phyloP scores from a whole-genome alignment of 2,113 vertebrate species.

The Amazona vittata region DNA sequence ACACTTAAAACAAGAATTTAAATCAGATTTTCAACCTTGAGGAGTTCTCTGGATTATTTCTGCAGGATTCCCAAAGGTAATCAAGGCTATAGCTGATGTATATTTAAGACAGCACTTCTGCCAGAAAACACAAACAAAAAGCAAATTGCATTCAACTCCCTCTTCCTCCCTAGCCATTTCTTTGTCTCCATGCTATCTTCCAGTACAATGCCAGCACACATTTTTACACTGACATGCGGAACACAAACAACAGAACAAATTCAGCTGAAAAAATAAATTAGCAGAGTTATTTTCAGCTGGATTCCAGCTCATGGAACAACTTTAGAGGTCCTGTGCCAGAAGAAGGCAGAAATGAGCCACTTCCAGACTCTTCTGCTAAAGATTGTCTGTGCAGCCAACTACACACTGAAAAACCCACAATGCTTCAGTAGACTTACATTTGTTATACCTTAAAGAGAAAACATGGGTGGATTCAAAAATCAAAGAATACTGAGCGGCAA shows the following conservation, averaged over 20 bases:
- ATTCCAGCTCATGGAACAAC: neutral
- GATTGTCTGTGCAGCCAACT: neutral
- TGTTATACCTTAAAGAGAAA: neutral
- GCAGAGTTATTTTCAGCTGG: conserved; percentile 8
- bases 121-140: conserved; percentile 50
- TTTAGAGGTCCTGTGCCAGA: neutral
- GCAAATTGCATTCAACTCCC: neutral
- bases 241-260: neutral
- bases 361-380: neutral
- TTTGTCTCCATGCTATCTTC: neutral
- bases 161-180: neutral
- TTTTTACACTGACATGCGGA: neutral
- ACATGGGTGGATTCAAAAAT: neutral
- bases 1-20: neutral
- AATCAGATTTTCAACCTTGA: conserved; percentile 8
- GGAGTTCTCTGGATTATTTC: conserved; percentile 11
- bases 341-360: conserved; percentile 33
- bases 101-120: conserved; percentile 23
- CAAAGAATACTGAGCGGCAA: neutral
- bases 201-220: neutral
- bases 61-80: conserved; percentile 22
- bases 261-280: conserved; percentile 23
- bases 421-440: neutral
- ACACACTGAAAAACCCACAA: neutral
- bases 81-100: neutral